Evolutionary conservation across 2,113 vertebrate species (phyloP), one percentile per base, ranked within the genome.

Genomic region (Sardina pilchardus): DNA sequence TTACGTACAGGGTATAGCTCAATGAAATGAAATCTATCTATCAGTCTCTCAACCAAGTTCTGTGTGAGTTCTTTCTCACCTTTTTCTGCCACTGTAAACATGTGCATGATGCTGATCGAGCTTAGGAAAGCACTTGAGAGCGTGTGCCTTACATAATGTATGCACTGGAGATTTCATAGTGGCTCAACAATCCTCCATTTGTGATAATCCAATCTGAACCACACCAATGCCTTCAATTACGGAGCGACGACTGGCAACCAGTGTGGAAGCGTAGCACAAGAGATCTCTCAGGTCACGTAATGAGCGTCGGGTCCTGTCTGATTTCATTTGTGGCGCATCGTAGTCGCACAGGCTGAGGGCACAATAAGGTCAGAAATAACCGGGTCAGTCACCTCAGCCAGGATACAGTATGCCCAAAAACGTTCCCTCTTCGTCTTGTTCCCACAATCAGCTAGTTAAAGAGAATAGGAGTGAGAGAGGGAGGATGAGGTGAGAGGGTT

Each of bases 381-480:
- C 9, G 44, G 83, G 67, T 81, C 83, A 84, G 39, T 86, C 82
- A 88, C 80, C 83, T 78, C 42, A 56, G 82, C 59, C 71, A 80
- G 24, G 53, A 59, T 59, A n/a, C n/a, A n/a, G n/a, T n/a, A 5
- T 24, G 21, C 4, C 53, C 53, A 59, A 59, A 67, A 12, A 26
- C 9, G 5, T n/a, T 63, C 3, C 3, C 24, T n/a, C 24, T 30
- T 67, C 6, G 0, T 26, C 10, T 26, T n/a, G 34, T 78, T 45
- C 67, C 67, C 82, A 85, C 75, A 50, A 24, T 81, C 44, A 34
- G 43, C 24, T 1, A 88, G 86, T 83, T 87, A 78, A 80, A 84
- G 36, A 84, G 75, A 34, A 45, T 83, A 86, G 83, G 83, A 86
- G 85, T 85, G 48, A 81, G 75, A 83, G 53, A 84, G 83, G 47